Evolutionary conservation across 2,113 vertebrate species (phyloP), one percentile per base, ranked within the genome.

Genomic region (Abramis brama): DNA sequence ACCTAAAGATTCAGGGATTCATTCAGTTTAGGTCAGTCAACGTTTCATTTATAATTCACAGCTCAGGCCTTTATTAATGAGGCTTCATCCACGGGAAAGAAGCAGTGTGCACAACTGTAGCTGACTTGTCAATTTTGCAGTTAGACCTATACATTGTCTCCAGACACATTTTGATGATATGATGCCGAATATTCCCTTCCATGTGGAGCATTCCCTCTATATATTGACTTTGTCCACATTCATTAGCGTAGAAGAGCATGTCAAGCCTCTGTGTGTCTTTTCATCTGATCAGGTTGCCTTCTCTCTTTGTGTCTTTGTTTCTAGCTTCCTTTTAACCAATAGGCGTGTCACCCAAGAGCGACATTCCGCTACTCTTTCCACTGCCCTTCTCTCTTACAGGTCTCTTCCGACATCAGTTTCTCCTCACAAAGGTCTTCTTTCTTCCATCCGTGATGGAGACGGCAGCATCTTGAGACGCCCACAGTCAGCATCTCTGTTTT

Each of bases 1-100:
- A 8, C 43, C 11, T 77, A 36, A 73, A 36, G 12, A 36, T 90
- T 92, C 82, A 70, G n/a, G 30, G 89, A 89, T 88, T 83, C 82
- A 85, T 89, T 83, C 85, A 71, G 87, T 88, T 89, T 90, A 88
- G 85, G 82, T 92, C 90, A 91, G 82, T 90, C 91, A 90, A 23
- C 89, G 79, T 88, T 79, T 88, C 84, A 86, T 91, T 83, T 89
- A 89, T 91, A 90, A 79, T 88, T 88, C 80, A 89, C 84, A 87
- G 75, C 90, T 79, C 85, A 77, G 64, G 83, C 43, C 55, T 82
- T 62, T 76, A 36, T 82, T 43, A 39, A 59, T 91, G 82, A 90
- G 84, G 84, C 87, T 87, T 90, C 90, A 92, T 87, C 55, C 88
- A 75, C 70, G 30, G 66, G 21, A 88, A 68, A 59, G 84, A 87